Evolutionary conservation across 2,797 vertebrate species (phyloP).

Genomic region (Melanitta fusca): DNA sequence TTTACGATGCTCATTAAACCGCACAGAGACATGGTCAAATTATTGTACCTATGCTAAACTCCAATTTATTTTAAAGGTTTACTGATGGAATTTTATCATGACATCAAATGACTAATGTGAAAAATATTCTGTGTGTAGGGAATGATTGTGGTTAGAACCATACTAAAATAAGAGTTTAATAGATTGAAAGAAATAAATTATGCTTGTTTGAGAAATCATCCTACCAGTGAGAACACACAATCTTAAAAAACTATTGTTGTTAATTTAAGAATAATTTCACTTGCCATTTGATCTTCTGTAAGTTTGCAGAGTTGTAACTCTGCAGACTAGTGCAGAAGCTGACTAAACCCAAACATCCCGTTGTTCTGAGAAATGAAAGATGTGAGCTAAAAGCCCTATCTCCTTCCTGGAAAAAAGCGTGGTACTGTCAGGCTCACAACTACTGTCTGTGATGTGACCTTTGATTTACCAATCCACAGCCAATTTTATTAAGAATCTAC

Average conservation of each 20-base stretch:
- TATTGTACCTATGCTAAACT: not conserved
- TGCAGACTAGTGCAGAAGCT: not conserved
- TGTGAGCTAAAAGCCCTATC: not conserved
- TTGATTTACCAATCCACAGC: not conserved
- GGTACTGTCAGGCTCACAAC: not conserved
- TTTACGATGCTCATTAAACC: not conserved
- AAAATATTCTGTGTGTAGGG: not conserved
- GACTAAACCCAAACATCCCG: not conserved
- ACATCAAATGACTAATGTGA: not conserved
- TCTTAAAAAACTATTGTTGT: not conserved
- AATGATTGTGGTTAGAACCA: not conserved
- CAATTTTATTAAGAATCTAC: not conserved
- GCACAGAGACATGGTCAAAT: not conserved
- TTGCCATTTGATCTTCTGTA: not conserved
- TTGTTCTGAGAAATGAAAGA: not conserved
- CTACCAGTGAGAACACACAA: not conserved
- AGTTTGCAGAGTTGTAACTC: not conserved
- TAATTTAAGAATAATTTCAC: not conserved
- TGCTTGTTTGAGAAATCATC: not conserved
- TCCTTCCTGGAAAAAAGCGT: not conserved
- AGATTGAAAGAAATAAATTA: not conserved
- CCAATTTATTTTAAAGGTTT: not conserved
- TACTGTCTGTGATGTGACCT: not conserved
- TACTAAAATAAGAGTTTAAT: not conserved
- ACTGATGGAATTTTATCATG: not conserved